Conservation (phyloP, 2,113 vertebrate species). For the Spea bombifrons region DNA sequence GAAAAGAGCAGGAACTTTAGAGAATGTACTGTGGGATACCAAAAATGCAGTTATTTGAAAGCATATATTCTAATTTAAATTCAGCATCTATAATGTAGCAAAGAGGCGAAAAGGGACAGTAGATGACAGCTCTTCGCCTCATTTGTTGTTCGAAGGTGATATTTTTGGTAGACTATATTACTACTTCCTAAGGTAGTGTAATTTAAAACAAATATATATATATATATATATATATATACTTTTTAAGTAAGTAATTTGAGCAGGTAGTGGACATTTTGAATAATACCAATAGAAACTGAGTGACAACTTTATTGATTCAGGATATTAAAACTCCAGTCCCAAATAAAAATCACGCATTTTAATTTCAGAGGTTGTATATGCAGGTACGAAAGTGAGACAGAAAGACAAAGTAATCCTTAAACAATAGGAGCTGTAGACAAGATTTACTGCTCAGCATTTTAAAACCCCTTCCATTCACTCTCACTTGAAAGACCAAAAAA, state of each 20-base stretch:
- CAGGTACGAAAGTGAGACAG: conserved; percentile 23
- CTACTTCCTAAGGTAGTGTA: not conserved
- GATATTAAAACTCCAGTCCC: conserved; percentile 31
- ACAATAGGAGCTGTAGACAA: conserved; percentile 22
- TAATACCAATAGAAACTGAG: conserved; percentile 17
- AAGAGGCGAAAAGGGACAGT: no score
- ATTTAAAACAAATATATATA: not conserved
- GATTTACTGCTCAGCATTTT: conserved; percentile 51
- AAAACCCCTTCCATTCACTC: conserved; percentile 52
- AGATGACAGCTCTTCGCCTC: no score
- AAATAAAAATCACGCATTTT: conserved; percentile 36
- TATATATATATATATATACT: not conserved
- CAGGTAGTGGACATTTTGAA: conserved; percentile 17
- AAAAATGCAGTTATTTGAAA: no score
- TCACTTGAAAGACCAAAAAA: conserved; percentile 38
- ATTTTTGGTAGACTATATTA: not conserved
- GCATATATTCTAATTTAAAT: no score
- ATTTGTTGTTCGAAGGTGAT: no score
- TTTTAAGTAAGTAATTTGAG: conserved; percentile 20
- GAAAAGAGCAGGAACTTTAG: no score
- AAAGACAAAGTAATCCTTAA: conserved; percentile 31
- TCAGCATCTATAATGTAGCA: no score
- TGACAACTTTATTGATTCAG: conserved; percentile 44
- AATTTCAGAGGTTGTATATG: conserved; percentile 36
- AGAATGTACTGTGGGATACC: no score